A percentile compares a stretch with the other conserved stretches of the same genome.
Conservation (phyloP, 2,888 invertebrate species). For the Choristoneura rosaceana region DNA sequence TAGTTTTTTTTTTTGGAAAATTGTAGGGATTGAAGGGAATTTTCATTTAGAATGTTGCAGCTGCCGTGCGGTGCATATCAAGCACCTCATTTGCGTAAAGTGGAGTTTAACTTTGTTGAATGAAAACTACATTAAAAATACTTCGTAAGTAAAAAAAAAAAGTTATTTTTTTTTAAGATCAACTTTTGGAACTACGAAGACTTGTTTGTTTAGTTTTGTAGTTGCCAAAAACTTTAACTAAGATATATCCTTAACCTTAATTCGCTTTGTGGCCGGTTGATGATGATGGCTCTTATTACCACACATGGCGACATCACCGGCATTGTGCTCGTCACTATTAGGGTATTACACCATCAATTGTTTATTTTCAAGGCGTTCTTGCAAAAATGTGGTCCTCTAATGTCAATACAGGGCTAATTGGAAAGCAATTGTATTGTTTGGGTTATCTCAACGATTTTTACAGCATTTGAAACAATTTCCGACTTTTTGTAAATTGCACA, state of each 20-base stretch:
- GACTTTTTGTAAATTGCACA: too few species aligned
- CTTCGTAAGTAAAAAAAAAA: background rate
- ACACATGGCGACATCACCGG: slow-evolving; percentile 34
- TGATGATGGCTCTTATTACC: slow-evolving; percentile 33
- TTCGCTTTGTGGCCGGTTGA: slow-evolving; percentile 15
- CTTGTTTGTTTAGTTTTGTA: too few species aligned
- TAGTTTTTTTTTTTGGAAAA: slow-evolving; percentile 48
- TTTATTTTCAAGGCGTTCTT: slow-evolving; percentile 35
- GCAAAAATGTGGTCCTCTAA: slow-evolving; percentile 18
- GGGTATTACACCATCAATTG: slow-evolving; percentile 29
- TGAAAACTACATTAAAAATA: slow-evolving; percentile 4
- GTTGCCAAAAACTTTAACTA: background rate
- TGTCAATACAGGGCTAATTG: slow-evolving; percentile 13
- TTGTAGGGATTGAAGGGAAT: slow-evolving; percentile 45
- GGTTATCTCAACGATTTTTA: background rate
- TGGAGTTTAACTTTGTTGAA: slow-evolving; percentile 48
- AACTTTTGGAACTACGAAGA: too few species aligned
- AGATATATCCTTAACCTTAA: slow-evolving; percentile 36
- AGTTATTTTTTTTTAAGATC: background rate
- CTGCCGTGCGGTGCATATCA: slow-evolving; percentile 54
- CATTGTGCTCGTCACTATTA: slow-evolving; percentile 36
- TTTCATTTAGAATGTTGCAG: slow-evolving; percentile 43
- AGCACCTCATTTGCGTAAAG: slow-evolving; percentile 57
- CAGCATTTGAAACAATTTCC: background rate
- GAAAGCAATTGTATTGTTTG: slow-evolving; percentile 15